Percentiles rank a stretch among this genome's conserved stretches.
phyloP scores from a whole-genome alignment of 2,888 invertebrate species.

The Caenorhabditis panamensis region DNA sequence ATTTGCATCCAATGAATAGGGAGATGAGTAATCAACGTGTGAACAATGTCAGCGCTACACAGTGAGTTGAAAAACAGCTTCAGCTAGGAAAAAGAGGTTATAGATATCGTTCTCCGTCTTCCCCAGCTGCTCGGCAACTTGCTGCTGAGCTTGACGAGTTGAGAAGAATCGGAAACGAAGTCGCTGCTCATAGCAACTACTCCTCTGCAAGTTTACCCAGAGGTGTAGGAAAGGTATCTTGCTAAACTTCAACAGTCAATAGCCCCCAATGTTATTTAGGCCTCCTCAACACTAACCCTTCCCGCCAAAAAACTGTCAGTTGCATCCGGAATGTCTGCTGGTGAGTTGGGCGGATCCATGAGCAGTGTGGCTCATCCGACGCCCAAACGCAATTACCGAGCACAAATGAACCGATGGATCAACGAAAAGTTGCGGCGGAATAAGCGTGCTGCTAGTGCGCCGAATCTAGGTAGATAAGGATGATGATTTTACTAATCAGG shows the following conservation, averaged over 20 bases:
- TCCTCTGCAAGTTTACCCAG: conserved; percentile 76
- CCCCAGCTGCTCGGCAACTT: conserved; percentile 79
- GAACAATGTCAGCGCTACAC: conserved; percentile 34
- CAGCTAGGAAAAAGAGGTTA: too few relatives aligned
- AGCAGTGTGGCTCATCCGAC: conserved; percentile 57
- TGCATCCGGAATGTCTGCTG: conserved; percentile 67
- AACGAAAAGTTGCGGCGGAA: conserved; percentile 68
- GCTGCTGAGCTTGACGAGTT: conserved; percentile 81
- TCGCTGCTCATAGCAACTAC: conserved; percentile 57
- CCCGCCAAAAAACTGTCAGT: conserved; percentile 73
- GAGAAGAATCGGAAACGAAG: conserved; percentile 69
- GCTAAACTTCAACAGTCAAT: background rate
- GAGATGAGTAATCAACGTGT: conserved; percentile 48
- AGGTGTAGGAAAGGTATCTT: conserved; percentile 66
- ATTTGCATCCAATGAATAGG: conserved; percentile 50
- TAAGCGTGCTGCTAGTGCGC: conserved; percentile 89
- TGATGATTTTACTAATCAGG: conserved; percentile 10
- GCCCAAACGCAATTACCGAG: conserved; percentile 66
- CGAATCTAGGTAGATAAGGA: conserved; percentile 88
- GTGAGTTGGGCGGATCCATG: conserved; percentile 68
- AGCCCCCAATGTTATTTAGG: conserved; percentile 62
- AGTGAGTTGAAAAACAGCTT: conserved; percentile 27
- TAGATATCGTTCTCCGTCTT: conserved; percentile 74
- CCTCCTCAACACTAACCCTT: conserved; percentile 73
- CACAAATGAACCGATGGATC: conserved; percentile 75